Base-by-base conservation (phyloP, 2,797 vertebrate genomes). In the Fistularia commersonii region DNA sequence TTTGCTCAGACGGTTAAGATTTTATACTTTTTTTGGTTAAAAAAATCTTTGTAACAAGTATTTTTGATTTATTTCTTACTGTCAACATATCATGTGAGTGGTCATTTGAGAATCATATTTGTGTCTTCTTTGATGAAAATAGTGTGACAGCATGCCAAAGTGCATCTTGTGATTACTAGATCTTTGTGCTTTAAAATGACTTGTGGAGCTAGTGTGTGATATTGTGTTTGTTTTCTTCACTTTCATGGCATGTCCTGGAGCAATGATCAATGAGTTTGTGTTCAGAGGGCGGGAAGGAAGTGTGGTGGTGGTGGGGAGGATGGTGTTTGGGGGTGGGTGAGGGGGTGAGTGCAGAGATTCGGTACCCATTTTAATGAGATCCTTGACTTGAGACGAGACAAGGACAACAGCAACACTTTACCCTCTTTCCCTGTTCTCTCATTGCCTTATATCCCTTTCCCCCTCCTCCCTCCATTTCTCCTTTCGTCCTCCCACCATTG, bases 321-420 rank as follows among this genome's bases (percentile, higher is more conserved):
- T 74, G 54, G 71, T 54, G 56, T 45, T 5, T 42, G 41, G 23
- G 11, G 13, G 12, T 41, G 47, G 61, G 54, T 15, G 37, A 5
- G 48, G 43, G n/a, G 23, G 23, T 23, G 23, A 23, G 23, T 41
- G 64, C 51, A 44, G 77, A 79, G 79, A 77, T 83, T 74, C 57
- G 73, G 52, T 77, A 69, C 72, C 78, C 84, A 88, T 89, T 76
- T 86, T 88, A 89, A 89, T 90, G 78, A 90, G 79, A 87, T 85
- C 82, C 87, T 89, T 90, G 85, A 87, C 73, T 82, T 79, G 67
- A 79, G 67, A 74, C 50, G 45, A 83, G 78, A 82, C 83, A 84
- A 90, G 87, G 85, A 85, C 84, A 71, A 64, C 65, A 73, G 69
- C 66, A 73, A 50, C 2, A 54, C 67, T 54, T 66, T 74, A 45